Conservation (phyloP, 2,888 invertebrate species). For the Trissolcus brochymenae region DNA sequence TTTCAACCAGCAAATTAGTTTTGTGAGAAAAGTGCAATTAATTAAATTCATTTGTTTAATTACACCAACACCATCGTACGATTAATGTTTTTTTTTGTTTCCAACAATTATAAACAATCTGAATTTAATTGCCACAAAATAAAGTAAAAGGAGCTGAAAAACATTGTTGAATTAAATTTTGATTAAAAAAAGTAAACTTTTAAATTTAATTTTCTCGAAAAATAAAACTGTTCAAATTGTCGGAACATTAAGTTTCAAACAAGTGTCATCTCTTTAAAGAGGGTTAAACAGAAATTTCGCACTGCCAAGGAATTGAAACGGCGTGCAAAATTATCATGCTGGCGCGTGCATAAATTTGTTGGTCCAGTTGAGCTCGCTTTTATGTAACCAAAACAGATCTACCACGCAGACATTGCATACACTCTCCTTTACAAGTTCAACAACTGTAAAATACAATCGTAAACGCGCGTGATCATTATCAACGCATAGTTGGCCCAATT, state of each 20-base stretch:
- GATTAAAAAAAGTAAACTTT: too few species aligned
- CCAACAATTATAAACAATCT: too few species aligned
- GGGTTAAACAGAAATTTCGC: background rate
- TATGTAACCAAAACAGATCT: slow-evolving; percentile 41
- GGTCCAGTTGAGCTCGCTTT: slow-evolving; percentile 38
- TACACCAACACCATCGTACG: background rate
- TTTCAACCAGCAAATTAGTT: slow-evolving; percentile 13
- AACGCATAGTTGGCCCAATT: too few species aligned
- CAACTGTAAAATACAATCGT: slow-evolving; percentile 40
- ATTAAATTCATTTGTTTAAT: slow-evolving; percentile 23
- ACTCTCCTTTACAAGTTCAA: slow-evolving; percentile 41
- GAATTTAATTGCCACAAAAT: too few species aligned
- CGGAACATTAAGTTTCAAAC: too few species aligned
- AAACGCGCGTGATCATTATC: slow-evolving; percentile 4
- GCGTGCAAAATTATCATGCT: slow-evolving; percentile 13
- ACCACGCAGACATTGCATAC: slow-evolving; percentile 23
- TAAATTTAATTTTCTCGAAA: too few species aligned
- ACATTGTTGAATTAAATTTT: too few species aligned
- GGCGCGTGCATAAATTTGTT: slow-evolving; percentile 43
- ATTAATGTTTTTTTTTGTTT: slow-evolving; percentile 2
- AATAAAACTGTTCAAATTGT: too few species aligned
- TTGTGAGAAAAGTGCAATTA: slow-evolving; percentile 19
- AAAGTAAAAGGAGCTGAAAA: too few species aligned
- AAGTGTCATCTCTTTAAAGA: too few species aligned
- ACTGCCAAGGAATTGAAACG: background rate